Evolutionary conservation across 2,888 invertebrate species (phyloP), one percentile per base, ranked within the genome.

Genomic region (Lumbricus terrestris): DNA sequence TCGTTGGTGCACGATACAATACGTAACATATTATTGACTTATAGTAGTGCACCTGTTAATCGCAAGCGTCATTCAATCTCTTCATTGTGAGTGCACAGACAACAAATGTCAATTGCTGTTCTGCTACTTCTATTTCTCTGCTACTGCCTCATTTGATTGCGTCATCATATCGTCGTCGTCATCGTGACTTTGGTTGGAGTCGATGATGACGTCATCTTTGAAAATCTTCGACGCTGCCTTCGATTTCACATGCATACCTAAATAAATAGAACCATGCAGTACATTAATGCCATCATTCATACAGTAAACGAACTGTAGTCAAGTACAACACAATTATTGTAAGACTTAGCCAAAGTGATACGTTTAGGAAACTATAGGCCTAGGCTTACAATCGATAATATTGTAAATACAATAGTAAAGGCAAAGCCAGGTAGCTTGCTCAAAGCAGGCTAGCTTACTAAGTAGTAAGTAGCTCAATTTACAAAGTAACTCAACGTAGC

Each of bases 231-330:
- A 16, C 6, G 85, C 85, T 85, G 34, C 85, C 34, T 35, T 85
- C 23, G 85, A 85, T 37, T 85, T 85, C 85, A 85, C 35, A 35
- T 85, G 85, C 85, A 35, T 85, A 33, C 37, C 85, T 85, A n/a
- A n/a, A 82, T 33, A 34, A 85, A 85, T 34, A n/a, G 29, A 33
- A n/a, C 69, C 29, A 40, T 15, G 40, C 6, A 5, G 1, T 20
- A 15, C 85, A 35, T 35, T 16, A n/a, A n/a, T n/a, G 15, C 16
- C 82, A 8, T 83, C 83, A 85, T 85, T 85, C 35, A 85, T 23
- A 85, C 23, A 34, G 37, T 69, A n/a, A n/a, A n/a, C 8, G n/a
- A 69, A 69, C n/a, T n/a, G 11, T 23, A 20, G 3, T 11, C 69
- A 69, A 69, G n/a, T 69, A n/a, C 29, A 69, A 69, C 11, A 69